These are phyloP conservation scores for Carlito syrichta DNA, from an alignment of 2,113 vertebrate species.

Conservation along the genomic window DNA sequence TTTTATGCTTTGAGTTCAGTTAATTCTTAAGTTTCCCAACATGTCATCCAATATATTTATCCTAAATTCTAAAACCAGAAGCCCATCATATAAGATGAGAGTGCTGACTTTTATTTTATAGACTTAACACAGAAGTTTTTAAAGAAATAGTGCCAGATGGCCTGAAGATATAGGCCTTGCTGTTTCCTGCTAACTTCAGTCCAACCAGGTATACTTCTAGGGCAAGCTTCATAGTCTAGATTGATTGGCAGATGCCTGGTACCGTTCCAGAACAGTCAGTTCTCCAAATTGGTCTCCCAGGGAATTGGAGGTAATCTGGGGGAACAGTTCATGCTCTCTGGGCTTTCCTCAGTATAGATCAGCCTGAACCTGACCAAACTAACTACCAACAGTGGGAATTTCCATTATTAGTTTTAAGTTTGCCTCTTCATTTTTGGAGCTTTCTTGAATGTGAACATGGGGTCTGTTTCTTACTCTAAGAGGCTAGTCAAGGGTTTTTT, in stretches of 20 bases:
- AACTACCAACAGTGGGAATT: neutral
- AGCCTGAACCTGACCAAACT: neutral
- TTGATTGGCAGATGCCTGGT: neutral
- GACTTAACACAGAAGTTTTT: conserved; percentile 21
- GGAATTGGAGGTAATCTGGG: neutral
- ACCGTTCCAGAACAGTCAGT: neutral
- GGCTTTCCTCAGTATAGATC: neutral
- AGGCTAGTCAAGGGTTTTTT: neutral
- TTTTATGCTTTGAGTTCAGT: conserved; percentile 24
- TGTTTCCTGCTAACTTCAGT: conserved; percentile 30
- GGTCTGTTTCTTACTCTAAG: neutral
- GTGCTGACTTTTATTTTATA: conserved; percentile 3
- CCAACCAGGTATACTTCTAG: neutral
- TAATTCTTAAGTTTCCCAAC: neutral
- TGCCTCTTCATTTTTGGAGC: neutral
- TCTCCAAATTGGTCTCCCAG: conserved; percentile 25
- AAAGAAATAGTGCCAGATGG: conserved; percentile 1
- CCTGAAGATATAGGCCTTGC: neutral
- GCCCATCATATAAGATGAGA: neutral
- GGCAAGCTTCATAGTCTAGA: neutral
- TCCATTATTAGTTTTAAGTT: neutral
- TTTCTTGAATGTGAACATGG: neutral
- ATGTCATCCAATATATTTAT: neutral
- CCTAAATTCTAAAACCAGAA: conserved; percentile 22
- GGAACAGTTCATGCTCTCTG: neutral